A percentile compares a stretch with the other conserved stretches of the same genome.
Evolutionary conservation across 2,797 vertebrate species (phyloP).

Genomic region (Distichodus sexfasciatus): DNA sequence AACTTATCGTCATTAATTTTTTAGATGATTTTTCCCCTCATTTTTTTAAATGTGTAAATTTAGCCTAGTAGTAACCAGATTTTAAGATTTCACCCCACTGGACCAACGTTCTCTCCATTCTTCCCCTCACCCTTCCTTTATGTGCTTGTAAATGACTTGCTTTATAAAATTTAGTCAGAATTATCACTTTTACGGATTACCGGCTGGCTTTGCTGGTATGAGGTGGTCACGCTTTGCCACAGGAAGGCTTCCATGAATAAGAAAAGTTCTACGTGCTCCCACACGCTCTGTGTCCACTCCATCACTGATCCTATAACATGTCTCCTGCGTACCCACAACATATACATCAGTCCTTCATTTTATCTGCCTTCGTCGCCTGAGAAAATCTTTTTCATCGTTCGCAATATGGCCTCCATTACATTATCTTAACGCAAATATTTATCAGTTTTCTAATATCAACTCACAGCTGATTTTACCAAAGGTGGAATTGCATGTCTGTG

Average conservation of each 20-base stretch:
- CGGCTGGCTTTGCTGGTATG: slow-evolving; percentile 15
- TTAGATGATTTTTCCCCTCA: too few relatives aligned
- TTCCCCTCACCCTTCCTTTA: slow-evolving; percentile 42
- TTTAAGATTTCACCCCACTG: slow-evolving; percentile 21
- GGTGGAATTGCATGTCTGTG: slow-evolving; percentile 95
- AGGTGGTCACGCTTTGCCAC: background rate
- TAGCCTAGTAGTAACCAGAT: slow-evolving; percentile 20
- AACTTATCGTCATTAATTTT: too few relatives aligned
- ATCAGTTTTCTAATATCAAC: slow-evolving; percentile 77
- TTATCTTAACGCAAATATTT: slow-evolving; percentile 85
- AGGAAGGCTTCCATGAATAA: slow-evolving; percentile 11
- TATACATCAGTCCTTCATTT: slow-evolving; percentile 25
- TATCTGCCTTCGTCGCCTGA: slow-evolving; percentile 36
- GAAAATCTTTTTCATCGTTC: slow-evolving; percentile 49
- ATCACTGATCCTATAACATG: slow-evolving; percentile 34
- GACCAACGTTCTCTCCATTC: too few relatives aligned
- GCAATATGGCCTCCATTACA: slow-evolving; percentile 73
- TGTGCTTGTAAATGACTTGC: slow-evolving; percentile 72
- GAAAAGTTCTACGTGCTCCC: slow-evolving; percentile 1
- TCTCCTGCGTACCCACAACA: slow-evolving; percentile 15
- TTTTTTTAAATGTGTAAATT: slow-evolving; percentile 59
- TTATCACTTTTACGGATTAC: slow-evolving; percentile 25
- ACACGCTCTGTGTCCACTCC: slow-evolving; percentile 37
- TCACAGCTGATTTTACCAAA: slow-evolving; percentile 87
- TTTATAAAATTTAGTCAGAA: slow-evolving; percentile 49